Percentiles rank a stretch among this genome's conserved stretches.
Evolutionary conservation across 2,888 invertebrate species (phyloP).

Genomic region (Microctonus brassicae): DNA sequence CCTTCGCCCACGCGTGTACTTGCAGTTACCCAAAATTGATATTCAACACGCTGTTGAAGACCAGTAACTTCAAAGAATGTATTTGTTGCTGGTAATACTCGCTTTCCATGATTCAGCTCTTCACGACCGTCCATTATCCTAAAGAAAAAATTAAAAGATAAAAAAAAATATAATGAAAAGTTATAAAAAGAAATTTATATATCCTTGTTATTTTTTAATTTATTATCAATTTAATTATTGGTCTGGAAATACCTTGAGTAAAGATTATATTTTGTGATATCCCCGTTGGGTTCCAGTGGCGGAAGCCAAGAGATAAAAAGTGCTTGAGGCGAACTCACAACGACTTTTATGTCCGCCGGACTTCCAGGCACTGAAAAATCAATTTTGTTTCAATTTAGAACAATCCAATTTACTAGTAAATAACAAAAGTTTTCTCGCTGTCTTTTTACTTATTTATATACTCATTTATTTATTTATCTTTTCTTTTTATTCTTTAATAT

Average conservation of each 20-base stretch:
- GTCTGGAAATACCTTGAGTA: constrained; percentile 72
- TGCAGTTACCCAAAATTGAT: constrained; percentile 85
- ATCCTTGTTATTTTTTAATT: background rate
- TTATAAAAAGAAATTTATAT: background rate
- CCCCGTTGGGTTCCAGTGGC: constrained; percentile 81
- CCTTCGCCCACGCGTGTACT: constrained; percentile 85
- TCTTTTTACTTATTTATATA: too few species aligned
- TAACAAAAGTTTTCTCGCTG: background rate
- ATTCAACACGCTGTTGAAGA: constrained; percentile 79
- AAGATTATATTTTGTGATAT: constrained; percentile 81
- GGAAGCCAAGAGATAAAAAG: constrained; percentile 84
- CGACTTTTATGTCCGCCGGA: constrained; percentile 84
- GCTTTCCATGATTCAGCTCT: constrained; percentile 79
- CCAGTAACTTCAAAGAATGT: constrained; percentile 78
- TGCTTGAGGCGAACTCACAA: constrained; percentile 81
- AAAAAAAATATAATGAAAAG: too few species aligned
- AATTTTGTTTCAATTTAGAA: constrained; percentile 22
- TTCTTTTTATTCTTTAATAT: constrained; percentile 20
- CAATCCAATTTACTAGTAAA: constrained; percentile 9
- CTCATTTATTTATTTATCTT: too few species aligned
- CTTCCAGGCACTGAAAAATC: constrained; percentile 78
- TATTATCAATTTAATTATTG: background rate
- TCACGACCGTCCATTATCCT: constrained; percentile 78
- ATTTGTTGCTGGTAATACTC: constrained; percentile 76
- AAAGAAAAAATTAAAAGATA: too few species aligned